phyloP scores from a whole-genome alignment of 2,888 invertebrate species.

The Mythimna loreyi region DNA sequence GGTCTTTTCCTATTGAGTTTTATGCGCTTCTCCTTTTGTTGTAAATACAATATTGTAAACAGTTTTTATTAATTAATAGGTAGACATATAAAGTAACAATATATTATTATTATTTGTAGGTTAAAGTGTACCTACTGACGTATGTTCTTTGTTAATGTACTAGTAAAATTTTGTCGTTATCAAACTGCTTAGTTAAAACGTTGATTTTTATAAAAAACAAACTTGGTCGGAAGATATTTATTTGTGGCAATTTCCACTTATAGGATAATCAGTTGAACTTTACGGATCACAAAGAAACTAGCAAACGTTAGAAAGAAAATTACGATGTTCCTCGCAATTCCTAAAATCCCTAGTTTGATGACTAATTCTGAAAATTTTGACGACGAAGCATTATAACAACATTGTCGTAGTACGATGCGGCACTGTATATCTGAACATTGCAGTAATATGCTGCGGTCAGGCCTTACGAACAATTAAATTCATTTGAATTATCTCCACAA shows the following conservation, averaged over 20 bases:
- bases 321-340: too few relatives aligned
- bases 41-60: conserved; percentile 66
- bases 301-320: too few relatives aligned
- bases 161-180: conserved; percentile 39
- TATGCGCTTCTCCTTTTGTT: conserved; percentile 50
- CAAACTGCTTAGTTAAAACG: conserved; percentile 12
- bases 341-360: too few relatives aligned
- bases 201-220: conserved; percentile 13
- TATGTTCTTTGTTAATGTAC: conserved; percentile 32
- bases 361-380: too few relatives aligned
- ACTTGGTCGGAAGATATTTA: not conserved
- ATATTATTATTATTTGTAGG: conserved; percentile 23
- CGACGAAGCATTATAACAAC: too few relatives aligned
- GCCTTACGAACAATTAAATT: not conserved
- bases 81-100: conserved; percentile 29
- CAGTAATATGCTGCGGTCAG: too few relatives aligned
- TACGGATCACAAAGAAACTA: not conserved
- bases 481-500: not conserved
- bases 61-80: conserved; percentile 25
- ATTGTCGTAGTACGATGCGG: too few relatives aligned
- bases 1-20: not conserved
- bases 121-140: conserved; percentile 19
- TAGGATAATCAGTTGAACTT: not conserved
- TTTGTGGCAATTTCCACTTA: not conserved
- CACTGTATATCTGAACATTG: too few relatives aligned